A percentile compares a stretch with the other conserved stretches of the same genome.
phyloP scores from a whole-genome alignment of 2,888 invertebrate species.

The Macropis europaea region DNA sequence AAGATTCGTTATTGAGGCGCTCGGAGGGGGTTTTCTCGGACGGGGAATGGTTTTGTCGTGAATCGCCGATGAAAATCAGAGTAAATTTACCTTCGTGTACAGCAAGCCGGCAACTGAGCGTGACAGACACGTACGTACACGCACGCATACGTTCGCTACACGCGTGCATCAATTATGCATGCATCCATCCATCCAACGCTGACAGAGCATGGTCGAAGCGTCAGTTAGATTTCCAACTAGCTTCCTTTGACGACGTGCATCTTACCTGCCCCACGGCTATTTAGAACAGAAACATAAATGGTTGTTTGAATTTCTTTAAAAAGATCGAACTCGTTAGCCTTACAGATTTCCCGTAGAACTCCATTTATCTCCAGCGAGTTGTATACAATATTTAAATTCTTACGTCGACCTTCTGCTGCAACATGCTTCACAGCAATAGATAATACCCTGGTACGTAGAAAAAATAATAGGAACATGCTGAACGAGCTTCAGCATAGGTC shows the following conservation, averaged over 20 bases:
- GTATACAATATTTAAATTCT: too few relatives aligned
- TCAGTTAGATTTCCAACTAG: conserved; percentile 54
- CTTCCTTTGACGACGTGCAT: conserved; percentile 63
- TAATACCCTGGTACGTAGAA: too few relatives aligned
- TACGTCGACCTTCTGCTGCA: too few relatives aligned
- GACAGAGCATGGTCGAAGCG: conserved; percentile 59
- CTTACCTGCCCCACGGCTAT: background rate
- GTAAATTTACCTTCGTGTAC: background rate
- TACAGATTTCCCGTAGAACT: too few relatives aligned
- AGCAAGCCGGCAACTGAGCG: conserved; percentile 5
- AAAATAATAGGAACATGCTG: too few relatives aligned
- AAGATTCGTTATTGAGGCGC: too few relatives aligned
- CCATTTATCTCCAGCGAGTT: too few relatives aligned
- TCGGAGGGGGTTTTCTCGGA: background rate
- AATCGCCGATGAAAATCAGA: background rate
- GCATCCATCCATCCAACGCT: conserved; percentile 44
- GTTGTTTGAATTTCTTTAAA: too few relatives aligned
- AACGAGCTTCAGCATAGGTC: too few relatives aligned
- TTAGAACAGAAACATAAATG: too few relatives aligned
- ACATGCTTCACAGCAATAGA: too few relatives aligned
- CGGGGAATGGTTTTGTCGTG: background rate
- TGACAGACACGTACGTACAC: conserved; percentile 4
- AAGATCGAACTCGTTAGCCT: too few relatives aligned
- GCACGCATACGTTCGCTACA: background rate
- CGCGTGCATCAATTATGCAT: conserved; percentile 62